Evolutionary conservation across 2,888 invertebrate genomes (phyloP), one percentile per base, ranked within the genome.

Genomic region (Drosophila conformis): DNA sequence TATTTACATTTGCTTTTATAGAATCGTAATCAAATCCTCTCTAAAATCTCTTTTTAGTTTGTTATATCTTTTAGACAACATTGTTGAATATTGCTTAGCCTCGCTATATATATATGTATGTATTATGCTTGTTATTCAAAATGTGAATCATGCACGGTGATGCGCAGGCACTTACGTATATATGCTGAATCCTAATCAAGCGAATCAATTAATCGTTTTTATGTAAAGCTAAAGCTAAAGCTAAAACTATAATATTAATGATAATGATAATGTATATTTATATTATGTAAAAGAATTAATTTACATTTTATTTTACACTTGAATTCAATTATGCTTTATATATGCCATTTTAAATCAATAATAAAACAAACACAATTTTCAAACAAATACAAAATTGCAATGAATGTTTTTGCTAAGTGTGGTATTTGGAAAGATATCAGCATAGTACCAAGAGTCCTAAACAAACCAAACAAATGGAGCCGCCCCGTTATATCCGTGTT

Each of bases 81-180:
- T 85, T 85, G 89, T 85, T 85, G 81, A 76, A 89, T 84, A 89
- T 79, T 84, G 77, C 79, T 89, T 84, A 83, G 81, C 87, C 83
- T 78, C 73, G 56, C 62, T 62, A 49, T 54, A 67, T 54, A 63
- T 59, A 42, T 57, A 67, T 38, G 25, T 36, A 38, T n/a, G 7
- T 54, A 38, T 56, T 56, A 53, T 65, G 35, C 35, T 25, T 53
- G 69, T 77, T 74, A 49, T 71, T 33, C 33, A 21, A 52, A 58
- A 64, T 66, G 57, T 51, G 40, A 42, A 42, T 42, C 40, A 42
- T 31, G 53, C 18, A 36, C 7, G 15, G 27, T 40, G 10, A 36
- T 21, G 33, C 31, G 11, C 18, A 36, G 21, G 25, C 51, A 62
- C 68, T 61, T 63, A 67, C 27, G 38, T 46, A 59, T 61, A 27